These are phyloP conservation scores for Zaprionus inermis DNA, from an alignment of 1,140 invertebrate genomes.

Conservation along the genomic window DNA sequence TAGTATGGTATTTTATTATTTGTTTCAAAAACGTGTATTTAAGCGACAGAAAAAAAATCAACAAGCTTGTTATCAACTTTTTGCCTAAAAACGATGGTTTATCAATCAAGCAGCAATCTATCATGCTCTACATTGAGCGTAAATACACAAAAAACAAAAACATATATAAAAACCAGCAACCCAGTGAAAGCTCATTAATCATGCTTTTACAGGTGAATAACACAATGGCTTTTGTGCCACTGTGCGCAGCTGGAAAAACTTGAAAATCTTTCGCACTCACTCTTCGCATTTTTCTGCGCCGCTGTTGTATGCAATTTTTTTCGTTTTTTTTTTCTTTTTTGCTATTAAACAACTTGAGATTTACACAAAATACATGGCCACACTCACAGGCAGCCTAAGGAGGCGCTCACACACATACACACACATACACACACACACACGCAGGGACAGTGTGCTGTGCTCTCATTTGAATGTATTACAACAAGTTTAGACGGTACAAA, in stretches of 20 bases:
- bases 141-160: neutral
- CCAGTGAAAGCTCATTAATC: neutral
- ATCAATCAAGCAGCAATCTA: neutral
- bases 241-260: conserved; percentile 50
- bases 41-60: neutral
- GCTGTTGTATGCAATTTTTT: conserved; percentile 33
- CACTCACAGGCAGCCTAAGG: conserved; percentile 7
- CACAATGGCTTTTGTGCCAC: conserved; percentile 17
- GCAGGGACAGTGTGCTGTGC: neutral
- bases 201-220: neutral
- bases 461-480: conserved; percentile 78
- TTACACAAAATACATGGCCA: conserved; percentile 38
- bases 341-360: conserved; percentile 56
- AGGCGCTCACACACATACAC: conserved; percentile 4
- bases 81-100: neutral
- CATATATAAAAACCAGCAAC: too few relatives aligned
- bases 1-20: too few relatives aligned
- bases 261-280: conserved; percentile 7
- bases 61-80: neutral
- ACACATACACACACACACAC: conserved; percentile 24
- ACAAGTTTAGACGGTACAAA: conserved; percentile 65
- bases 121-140: neutral
- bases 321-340: conserved; percentile 27
- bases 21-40: too few relatives aligned
- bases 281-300: conserved; percentile 26